phyloP scores from a whole-genome alignment of 2,113 vertebrate genomes.

The Thermophis baileyi region DNA sequence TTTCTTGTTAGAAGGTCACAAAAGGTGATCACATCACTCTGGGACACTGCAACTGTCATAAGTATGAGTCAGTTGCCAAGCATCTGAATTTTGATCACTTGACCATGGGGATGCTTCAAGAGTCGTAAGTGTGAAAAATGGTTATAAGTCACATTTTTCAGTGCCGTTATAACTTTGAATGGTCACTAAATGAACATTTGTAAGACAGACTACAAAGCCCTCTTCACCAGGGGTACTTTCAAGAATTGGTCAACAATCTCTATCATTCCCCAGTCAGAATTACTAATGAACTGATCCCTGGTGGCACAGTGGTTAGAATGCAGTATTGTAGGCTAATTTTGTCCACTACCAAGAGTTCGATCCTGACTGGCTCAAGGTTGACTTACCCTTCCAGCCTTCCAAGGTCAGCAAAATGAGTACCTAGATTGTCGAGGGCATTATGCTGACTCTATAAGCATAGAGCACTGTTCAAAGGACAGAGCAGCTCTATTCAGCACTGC shows the following conservation, averaged over 20 bases:
- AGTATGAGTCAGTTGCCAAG: not conserved
- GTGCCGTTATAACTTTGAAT: not conserved
- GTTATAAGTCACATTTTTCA: not conserved
- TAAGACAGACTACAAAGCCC: not conserved
- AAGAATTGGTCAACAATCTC: not conserved
- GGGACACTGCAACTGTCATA: too few species aligned
- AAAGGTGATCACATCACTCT: not conserved
- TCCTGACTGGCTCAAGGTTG: not conserved
- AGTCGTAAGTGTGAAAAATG: not conserved
- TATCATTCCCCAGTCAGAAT: not conserved
- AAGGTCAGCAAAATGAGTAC: not conserved
- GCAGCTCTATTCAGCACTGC: not conserved
- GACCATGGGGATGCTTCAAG: not conserved
- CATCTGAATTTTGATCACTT: not conserved
- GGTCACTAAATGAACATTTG: not conserved
- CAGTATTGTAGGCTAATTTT: not conserved
- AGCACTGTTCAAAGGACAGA: not conserved
- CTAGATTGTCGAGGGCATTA: not conserved
- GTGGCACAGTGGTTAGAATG: not conserved
- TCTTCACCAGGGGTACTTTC: not conserved
- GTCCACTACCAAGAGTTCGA: not conserved
- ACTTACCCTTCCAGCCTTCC: not conserved
- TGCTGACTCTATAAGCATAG: not conserved
- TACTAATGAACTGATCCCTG: not conserved
- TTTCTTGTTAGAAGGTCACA: not conserved